Evolutionary conservation across 2,797 vertebrate species (phyloP), one percentile per base, ranked within the genome.

Genomic region (Falco naumanni): DNA sequence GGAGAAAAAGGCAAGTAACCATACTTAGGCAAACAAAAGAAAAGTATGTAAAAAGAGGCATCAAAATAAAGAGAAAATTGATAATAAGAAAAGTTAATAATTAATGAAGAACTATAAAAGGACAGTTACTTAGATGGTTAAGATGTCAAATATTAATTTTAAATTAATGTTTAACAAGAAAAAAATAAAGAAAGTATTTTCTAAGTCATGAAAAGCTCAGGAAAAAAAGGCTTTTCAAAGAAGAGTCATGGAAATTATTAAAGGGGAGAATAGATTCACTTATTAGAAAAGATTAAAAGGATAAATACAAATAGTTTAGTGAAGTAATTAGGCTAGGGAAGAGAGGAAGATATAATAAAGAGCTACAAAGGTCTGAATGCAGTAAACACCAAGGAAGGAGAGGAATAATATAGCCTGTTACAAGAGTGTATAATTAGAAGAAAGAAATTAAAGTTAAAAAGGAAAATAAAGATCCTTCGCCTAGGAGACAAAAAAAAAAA

Each of bases 211-310:
- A 90, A 89, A 88, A 81, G 19, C 31, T 51, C 48, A 81, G 33
- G 3, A 41, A 76, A 63, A 63, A 78, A 66, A 41, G 6, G 10
- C 0, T 68, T 93, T 89, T 90, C 29, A 69, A 78, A 85, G 74
- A 74, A 78, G 34, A 53, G 33, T 51, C 45, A 31, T 72, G 50
- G 24, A 90, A 86, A 94, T 81, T 11, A 97, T 94, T 93, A 94
- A 93, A 96, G 50, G 37, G 19, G 81, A 93, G 34, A 79, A 93
- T 76, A 37, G 28, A 76, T 19, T 90, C 89, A 78, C 45, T 87
- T 81, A 92, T 87, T 81, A 92, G 33, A 77, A 84, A 96, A 95
- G 70, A 96, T 95, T 96, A 95, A 96, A 97, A 93, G 50, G 61
- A 90, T 93, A 90, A 94, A 96, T 94, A 87, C 43, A 84, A 87